Evolutionary conservation across 92 coral and sea anemone species (phyloP).

Genomic region (Ricordea florida): DNA sequence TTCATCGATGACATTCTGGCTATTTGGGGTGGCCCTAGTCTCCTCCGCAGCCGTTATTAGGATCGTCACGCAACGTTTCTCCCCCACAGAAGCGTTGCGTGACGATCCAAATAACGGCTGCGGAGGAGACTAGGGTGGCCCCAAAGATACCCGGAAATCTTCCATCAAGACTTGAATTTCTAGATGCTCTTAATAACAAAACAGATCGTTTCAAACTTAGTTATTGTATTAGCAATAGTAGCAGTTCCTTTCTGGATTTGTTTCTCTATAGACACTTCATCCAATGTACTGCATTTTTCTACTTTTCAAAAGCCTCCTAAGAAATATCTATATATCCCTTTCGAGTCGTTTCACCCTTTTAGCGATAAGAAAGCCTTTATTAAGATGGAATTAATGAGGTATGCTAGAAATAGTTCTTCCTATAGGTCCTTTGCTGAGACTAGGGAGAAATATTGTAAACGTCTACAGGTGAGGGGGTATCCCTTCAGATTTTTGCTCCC

Average conservation of each 20-base stretch:
- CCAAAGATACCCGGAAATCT: not conserved
- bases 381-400: too few species aligned
- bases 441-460: too few species aligned
- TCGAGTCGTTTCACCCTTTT: slow-evolving; percentile 42
- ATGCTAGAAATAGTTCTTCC: too few species aligned
- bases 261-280: not conserved
- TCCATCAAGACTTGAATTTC: too few species aligned
- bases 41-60: too few species aligned
- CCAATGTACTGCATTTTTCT: slow-evolving; percentile 17
- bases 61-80: too few species aligned
- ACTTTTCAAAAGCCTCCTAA: slow-evolving; percentile 43
- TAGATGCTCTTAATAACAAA: too few species aligned
- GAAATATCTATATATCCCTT: slow-evolving; percentile 32
- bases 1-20: slow-evolving; percentile 23
- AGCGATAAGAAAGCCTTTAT: slow-evolving; percentile 48
- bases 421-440: too few species aligned
- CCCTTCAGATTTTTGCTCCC: too few species aligned
- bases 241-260: slow-evolving; percentile 30
- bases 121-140: slow-evolving; percentile 7
- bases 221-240: slow-evolving; percentile 9
- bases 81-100: too few species aligned
- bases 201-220: slow-evolving; percentile 2
- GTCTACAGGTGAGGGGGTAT: too few species aligned
- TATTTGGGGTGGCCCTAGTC: slow-evolving; percentile 6
- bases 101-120: too few species aligned